Evolutionary conservation across 2,113 vertebrate species (phyloP), one percentile per base, ranked within the genome.

Genomic region (Mus spicilegus): DNA sequence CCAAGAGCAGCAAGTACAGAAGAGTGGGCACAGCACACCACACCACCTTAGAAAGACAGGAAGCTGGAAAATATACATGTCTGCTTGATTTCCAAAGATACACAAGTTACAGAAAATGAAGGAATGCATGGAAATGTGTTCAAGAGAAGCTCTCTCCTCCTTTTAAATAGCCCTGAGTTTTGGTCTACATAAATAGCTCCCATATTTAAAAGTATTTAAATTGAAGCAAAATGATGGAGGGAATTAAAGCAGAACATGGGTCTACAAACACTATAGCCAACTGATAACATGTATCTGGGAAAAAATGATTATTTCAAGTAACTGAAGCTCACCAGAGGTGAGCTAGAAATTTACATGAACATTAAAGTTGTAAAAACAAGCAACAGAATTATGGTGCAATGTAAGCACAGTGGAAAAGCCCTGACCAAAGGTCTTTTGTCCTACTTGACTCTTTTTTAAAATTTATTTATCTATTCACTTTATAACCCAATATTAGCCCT

Each of bases 271-370:
- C 24, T 30, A 10, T 81, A 70, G 88, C 28, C 51, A 92, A 46
- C 2, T 54, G 36, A 63, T 86, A 86, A 56, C 13, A 14, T 75
- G 49, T 33, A 58, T 33, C 85, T 9, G 13, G 78, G 75, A 30
- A 12, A 39, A 92, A 82, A 92, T 58, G 78, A 30, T 87, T 54
- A 75, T 56, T 95, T 94, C 42, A 39, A 75, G 14, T 77, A 81
- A 51, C 24, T 70, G 89, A 77, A 87, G 63, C 4, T 76, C 24
- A 72, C 87, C 36, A 4, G 36, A 94, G 28, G 54, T 77, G 58
- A 91, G 42, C 76, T 95, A 86, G 80, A 51, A n/a, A 39, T 63
- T 89, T 86, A 30, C 73, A 56, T 54, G 4, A 70, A 69, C 65
- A n/a, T 16, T 54, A 22, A 70, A 54, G 33, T 26, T 87, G 33